Evolutionary conservation across 2,113 vertebrate species (phyloP).

Genomic region (Syngnathus scovelli): DNA sequence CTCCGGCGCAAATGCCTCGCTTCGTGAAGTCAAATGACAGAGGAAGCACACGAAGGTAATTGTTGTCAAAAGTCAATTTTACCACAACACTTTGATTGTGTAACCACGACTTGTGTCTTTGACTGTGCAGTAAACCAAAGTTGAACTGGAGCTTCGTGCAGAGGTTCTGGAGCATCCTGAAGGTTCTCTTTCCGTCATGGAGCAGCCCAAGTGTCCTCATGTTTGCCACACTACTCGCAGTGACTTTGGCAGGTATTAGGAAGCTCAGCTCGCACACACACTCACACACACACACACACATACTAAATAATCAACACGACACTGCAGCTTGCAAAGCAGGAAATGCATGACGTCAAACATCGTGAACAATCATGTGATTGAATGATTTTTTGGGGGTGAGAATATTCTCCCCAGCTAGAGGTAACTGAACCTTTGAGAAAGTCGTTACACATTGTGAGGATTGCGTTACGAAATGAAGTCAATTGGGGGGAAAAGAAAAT

Average conservation of each 20-base stretch:
- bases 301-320: not conserved
- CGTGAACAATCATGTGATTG: not conserved
- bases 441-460: too few species aligned
- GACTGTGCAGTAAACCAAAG: conserved; percentile 61
- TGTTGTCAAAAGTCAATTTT: not conserved
- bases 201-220: conserved; percentile 79
- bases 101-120: not conserved
- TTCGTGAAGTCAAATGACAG: conserved; percentile 27
- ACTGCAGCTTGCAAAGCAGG: not conserved
- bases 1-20: conserved; percentile 44
- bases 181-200: conserved; percentile 84
- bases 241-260: conserved; percentile 79
- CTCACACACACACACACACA: too few species aligned
- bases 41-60: conserved; percentile 44
- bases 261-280: not conserved
- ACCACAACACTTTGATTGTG: not conserved
- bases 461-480: too few species aligned
- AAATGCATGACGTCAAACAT: not conserved
- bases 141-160: conserved; percentile 81
- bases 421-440: too few species aligned
- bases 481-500: too few species aligned
- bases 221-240: conserved; percentile 82
- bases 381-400: too few species aligned
- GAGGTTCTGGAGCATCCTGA: conserved; percentile 79
- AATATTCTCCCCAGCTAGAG: too few species aligned